phyloP scores from a whole-genome alignment of 2,888 invertebrate genomes.

The Drosophila yooni region DNA sequence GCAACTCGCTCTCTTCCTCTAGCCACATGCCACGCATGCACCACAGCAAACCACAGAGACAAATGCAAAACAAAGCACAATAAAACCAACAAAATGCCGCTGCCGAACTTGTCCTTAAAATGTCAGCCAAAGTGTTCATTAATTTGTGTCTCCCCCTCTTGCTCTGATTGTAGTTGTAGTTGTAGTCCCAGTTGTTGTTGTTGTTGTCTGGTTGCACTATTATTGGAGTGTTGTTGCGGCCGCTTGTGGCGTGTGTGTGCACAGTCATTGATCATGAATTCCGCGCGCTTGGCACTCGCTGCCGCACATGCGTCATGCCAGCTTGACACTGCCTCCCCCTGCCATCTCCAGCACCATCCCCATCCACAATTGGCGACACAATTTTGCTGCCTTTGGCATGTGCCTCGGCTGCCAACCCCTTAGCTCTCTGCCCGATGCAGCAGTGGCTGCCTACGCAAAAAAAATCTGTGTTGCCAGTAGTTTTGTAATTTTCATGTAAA shows the following conservation, averaged over 20 bases:
- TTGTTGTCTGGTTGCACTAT: constrained; percentile 62
- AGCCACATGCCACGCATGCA: constrained; percentile 45
- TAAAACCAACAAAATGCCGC: constrained; percentile 41
- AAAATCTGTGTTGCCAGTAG: constrained; percentile 70
- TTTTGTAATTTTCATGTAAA: constrained; percentile 81
- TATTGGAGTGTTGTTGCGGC: constrained; percentile 46
- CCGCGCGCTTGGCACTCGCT: constrained; percentile 72
- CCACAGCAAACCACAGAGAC: constrained; percentile 7
- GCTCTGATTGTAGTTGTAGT: constrained; percentile 47
- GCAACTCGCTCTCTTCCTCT: constrained; percentile 15
- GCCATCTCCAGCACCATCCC: not conserved
- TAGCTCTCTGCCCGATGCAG: not conserved
- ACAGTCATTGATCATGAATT: constrained; percentile 81
- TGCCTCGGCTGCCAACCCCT: constrained; percentile 40
- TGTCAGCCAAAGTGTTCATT: constrained; percentile 80
- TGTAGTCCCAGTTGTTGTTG: constrained; percentile 34
- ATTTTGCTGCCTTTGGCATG: constrained; percentile 76
- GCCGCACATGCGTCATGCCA: constrained; percentile 74
- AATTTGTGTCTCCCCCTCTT: constrained; percentile 66
- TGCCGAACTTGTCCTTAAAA: constrained; percentile 80
- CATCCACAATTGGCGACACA: constrained; percentile 70
- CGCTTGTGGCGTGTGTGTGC: constrained; percentile 69
- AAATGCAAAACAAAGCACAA: constrained; percentile 28
- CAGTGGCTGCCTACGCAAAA: constrained; percentile 63
- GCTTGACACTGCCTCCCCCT: constrained; percentile 48